A percentile compares a stretch with the other conserved stretches of the same genome.
Evolutionary conservation across 2,888 invertebrate genomes (phyloP).

Genomic region (Nudaria mundana): DNA sequence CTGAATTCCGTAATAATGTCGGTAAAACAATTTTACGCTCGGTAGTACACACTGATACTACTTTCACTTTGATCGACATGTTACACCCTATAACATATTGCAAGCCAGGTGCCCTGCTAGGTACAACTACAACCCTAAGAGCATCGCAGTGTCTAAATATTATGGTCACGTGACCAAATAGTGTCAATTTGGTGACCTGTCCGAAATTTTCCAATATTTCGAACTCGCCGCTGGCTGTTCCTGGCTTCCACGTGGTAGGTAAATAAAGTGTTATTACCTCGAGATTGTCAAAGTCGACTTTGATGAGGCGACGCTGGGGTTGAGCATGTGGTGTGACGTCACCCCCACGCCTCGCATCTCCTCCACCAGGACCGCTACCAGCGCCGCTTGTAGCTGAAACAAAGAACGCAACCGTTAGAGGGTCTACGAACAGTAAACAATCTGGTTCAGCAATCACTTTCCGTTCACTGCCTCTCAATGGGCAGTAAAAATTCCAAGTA

Average conservation of each 20-base stretch:
- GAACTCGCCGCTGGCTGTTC: too few relatives aligned
- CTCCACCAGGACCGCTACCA: conserved; percentile 63
- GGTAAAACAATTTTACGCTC: conserved; percentile 3
- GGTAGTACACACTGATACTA: conserved; percentile 4
- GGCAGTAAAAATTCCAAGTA: too few relatives aligned
- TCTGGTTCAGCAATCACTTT: too few relatives aligned
- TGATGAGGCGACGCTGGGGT: conserved; percentile 86
- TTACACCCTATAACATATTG: too few relatives aligned
- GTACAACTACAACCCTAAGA: too few relatives aligned
- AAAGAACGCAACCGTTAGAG: conserved; percentile 24
- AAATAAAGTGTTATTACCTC: conserved; percentile 80
- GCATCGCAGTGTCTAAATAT: too few relatives aligned
- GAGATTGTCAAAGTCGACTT: conserved; percentile 90
- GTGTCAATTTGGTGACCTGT: too few relatives aligned
- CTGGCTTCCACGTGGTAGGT: too few relatives aligned
- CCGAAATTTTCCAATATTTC: too few relatives aligned
- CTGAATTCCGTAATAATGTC: neutral
- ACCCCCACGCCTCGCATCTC: conserved; percentile 82
- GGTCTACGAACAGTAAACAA: neutral
- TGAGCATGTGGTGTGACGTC: conserved; percentile 74
- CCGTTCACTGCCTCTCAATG: too few relatives aligned
- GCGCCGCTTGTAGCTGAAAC: conserved; percentile 66
- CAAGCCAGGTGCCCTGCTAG: too few relatives aligned
- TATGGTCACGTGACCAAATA: too few relatives aligned
- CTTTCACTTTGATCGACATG: conserved; percentile 10